Evolutionary conservation across 1,140 invertebrate species (phyloP).

Genomic region (Daktulosphaira vitifoliae): DNA sequence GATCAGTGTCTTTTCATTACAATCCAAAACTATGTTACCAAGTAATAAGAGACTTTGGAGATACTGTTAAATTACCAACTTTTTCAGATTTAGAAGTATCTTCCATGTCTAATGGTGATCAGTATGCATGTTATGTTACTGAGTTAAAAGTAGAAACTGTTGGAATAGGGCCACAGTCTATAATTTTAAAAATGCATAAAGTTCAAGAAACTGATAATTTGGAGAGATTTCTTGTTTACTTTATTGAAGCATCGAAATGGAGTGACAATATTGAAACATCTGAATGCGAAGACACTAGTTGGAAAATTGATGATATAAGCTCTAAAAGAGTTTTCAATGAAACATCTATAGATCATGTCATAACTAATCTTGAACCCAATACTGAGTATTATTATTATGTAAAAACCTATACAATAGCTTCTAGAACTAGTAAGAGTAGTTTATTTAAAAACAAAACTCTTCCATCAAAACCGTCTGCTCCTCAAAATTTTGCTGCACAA

Average conservation of each 20-base stretch:
- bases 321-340: not conserved
- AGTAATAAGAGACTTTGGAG: constrained; percentile 59
- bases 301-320: constrained; percentile 45
- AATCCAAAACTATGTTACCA: constrained; percentile 86
- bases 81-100: constrained; percentile 58
- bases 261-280: constrained; percentile 71
- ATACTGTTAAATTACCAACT: constrained; percentile 48
- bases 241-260: constrained; percentile 59
- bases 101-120: constrained; percentile 77
- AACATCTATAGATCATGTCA: not conserved
- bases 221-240: constrained; percentile 66
- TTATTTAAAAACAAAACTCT: constrained; percentile 71
- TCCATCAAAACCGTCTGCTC: constrained; percentile 59
- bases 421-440: constrained; percentile 59
- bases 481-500: constrained; percentile 50
- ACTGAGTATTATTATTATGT: constrained; percentile 84
- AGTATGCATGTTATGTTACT: constrained; percentile 65
- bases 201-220: constrained; percentile 59
- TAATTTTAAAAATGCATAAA: constrained; percentile 18
- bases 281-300: constrained; percentile 66
- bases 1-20: constrained; percentile 80
- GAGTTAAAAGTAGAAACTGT: constrained; percentile 34
- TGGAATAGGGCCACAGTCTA: not conserved
- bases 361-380: constrained; percentile 62
- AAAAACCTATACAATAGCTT: constrained; percentile 67